Evolutionary conservation across 2,113 vertebrate genomes (phyloP).

Genomic region (Coryphaenoides rupestris): DNA sequence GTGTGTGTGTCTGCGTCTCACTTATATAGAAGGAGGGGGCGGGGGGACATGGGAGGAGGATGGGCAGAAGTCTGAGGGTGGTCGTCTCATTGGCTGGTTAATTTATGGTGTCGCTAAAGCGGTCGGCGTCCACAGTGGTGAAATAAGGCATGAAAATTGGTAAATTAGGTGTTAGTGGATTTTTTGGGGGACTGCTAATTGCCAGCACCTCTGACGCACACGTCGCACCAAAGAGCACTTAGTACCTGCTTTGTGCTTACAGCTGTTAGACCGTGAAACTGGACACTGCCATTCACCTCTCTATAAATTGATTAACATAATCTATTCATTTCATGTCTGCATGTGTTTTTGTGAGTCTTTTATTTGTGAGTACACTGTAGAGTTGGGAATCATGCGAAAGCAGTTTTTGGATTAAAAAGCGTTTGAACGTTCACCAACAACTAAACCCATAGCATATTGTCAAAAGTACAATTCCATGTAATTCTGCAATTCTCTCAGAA

Average conservation of each 20-base stretch:
- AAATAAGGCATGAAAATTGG: conserved; percentile 60
- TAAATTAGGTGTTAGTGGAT: conserved; percentile 46
- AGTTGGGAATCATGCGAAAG: no score
- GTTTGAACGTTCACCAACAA: no score
- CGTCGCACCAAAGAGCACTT: neutral
- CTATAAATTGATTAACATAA: no score
- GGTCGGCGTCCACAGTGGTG: conserved; percentile 34
- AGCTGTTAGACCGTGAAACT: neutral
- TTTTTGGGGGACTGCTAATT: conserved; percentile 47
- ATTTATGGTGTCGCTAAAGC: conserved; percentile 64
- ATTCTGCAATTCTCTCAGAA: conserved; percentile 2
- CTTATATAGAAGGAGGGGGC: no score
- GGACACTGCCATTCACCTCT: no score
- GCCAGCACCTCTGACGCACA: conserved; percentile 1
- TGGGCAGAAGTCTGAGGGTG: conserved; percentile 58
- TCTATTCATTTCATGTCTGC: no score
- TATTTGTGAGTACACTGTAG: no score
- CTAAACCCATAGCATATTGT: no score
- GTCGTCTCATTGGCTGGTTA: conserved; percentile 56
- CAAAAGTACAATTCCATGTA: neutral
- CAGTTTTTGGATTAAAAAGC: no score
- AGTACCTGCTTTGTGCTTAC: no score
- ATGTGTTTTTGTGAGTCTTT: no score
- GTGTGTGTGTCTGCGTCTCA: no score
- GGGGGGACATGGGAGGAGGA: conserved; percentile 34